A percentile compares a stretch with the other conserved stretches of the same genome.
Conservation (phyloP, 92 coral and sea anemone genomes). For the Phenganax marumi region DNA sequence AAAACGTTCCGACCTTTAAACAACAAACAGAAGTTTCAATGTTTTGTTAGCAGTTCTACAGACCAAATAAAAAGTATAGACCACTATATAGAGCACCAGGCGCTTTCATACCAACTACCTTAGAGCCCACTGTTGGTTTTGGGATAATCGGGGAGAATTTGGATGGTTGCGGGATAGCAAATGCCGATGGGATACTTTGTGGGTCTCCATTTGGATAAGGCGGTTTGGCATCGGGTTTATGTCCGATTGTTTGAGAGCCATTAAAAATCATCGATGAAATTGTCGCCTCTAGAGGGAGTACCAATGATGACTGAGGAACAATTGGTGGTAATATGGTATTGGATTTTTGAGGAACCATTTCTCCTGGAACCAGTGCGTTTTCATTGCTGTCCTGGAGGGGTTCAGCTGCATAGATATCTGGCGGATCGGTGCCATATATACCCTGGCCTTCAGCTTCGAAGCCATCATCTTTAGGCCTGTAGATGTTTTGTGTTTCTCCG, state of each 20-base stretch:
- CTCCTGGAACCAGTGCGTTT: not conserved
- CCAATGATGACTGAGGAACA: not conserved
- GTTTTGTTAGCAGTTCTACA: no score
- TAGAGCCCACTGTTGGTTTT: not conserved
- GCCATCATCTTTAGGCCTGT: no score
- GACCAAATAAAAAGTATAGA: no score
- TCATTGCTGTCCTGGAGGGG: not conserved
- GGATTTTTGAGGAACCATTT: not conserved
- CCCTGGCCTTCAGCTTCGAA: no score
- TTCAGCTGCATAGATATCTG: not conserved
- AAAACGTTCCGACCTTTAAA: no score
- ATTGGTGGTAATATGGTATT: not conserved
- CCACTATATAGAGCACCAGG: no score
- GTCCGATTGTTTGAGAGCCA: not conserved
- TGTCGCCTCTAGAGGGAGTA: conserved; percentile 1
- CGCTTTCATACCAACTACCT: no score
- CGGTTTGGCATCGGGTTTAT: not conserved
- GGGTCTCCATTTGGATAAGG: not conserved
- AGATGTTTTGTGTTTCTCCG: no score
- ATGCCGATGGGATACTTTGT: not conserved
- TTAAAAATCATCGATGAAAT: not conserved
- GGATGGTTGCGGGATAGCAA: not conserved
- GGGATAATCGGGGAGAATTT: not conserved
- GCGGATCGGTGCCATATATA: no score
- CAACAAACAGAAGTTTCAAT: no score